Evolutionary conservation across 2,888 invertebrate genomes (phyloP).

Genomic region (Ceramica pisi): DNA sequence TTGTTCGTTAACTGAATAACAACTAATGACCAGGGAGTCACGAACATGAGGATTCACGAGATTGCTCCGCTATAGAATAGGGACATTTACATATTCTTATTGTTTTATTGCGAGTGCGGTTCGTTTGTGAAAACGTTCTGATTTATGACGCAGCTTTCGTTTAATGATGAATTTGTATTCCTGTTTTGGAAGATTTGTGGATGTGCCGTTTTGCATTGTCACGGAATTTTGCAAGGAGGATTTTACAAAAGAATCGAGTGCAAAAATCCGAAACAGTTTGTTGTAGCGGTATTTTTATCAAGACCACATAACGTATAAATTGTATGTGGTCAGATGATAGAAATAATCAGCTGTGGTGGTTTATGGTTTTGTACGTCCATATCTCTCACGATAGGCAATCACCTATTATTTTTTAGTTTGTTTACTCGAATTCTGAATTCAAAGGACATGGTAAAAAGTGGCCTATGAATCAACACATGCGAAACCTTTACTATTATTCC

Average conservation of each 20-base stretch:
- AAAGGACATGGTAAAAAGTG: too few species aligned
- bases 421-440: too few species aligned
- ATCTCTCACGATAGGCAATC: too few species aligned
- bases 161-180: slow-evolving; percentile 37
- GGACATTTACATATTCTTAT: slow-evolving; percentile 53
- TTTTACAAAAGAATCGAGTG: not conserved
- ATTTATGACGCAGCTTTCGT: slow-evolving; percentile 34
- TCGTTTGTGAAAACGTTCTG: slow-evolving; percentile 45
- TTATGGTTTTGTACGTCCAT: too few species aligned
- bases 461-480: too few species aligned
- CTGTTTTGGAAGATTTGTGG: not conserved
- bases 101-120: slow-evolving; percentile 19
- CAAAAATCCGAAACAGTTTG: not conserved
- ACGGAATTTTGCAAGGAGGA: not conserved
- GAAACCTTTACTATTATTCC: too few species aligned
- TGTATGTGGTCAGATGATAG: too few species aligned
- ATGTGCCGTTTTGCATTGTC: slow-evolving; percentile 1
- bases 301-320: too few species aligned
- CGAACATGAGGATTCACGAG: slow-evolving; percentile 50
- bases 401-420: too few species aligned
- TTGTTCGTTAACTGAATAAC: slow-evolving; percentile 68
- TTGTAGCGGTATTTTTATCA: too few species aligned
- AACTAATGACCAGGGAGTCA: slow-evolving; percentile 68
- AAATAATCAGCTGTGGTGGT: too few species aligned
- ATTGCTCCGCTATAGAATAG: slow-evolving; percentile 23